Base-by-base conservation (phyloP, 2,113 vertebrate species). In the Herpetotheres cachinnans region DNA sequence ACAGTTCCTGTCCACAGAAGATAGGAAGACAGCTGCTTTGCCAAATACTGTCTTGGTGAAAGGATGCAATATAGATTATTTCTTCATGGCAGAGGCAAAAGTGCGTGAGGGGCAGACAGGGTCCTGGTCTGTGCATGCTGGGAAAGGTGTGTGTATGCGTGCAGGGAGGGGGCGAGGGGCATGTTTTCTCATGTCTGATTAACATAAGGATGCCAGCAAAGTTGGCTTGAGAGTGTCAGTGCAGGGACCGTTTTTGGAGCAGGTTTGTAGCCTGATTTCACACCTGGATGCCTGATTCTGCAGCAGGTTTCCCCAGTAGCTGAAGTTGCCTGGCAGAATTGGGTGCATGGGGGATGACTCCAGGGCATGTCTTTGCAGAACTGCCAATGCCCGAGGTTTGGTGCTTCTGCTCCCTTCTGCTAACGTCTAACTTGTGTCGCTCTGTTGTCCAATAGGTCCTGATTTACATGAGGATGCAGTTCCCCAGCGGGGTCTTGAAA, bases 371-470 rank as follows among this genome's bases (percentile, higher is more conserved):
- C 59, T 38, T 34, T 5, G 32, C 62, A 49, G 44, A 79, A 3
- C 42, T 58, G 63, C 62, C 24, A 59, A 1, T 44, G 22, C 65
- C 70, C 4, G 0, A 18, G 29, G 21, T 58, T 52, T 0, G 0
- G 6, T 32, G 40, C 67, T 82, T 42, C 89, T 59, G 24, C 44
- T 54, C n/a, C 59, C 34, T 52, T 38, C 82, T 66, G 40, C 50
- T 42, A 4, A 15, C 3, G 0, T 17, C 59, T 29, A 29, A 6
- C 25, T 16, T 6, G 8, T 38, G 29, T 4, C 52, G 4, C 30
- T 62, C 72, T 6, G 1, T 16, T 47, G 26, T 16, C 71, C 82
- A 32, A 0, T 1, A 46, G 29, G 20, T 77, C 47, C 42, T 38
- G n/a, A 62, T 44, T 34, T 12, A 25, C 27, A 49, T 4, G 5